Conservation (phyloP, 2,888 invertebrate genomes). For the Gonocerus acuteangulatus region DNA sequence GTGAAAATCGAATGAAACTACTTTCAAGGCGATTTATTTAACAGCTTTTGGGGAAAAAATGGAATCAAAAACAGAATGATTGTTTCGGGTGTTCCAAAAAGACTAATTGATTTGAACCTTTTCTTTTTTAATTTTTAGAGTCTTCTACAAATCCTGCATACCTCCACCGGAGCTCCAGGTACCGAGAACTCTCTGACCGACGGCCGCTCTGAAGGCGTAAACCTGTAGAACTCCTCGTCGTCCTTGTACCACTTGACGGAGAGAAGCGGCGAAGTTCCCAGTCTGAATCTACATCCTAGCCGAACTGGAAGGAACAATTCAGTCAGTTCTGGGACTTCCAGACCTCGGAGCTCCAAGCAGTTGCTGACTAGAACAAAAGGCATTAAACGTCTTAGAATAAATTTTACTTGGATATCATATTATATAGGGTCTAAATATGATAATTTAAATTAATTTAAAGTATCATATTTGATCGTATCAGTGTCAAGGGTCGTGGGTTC, state of each 20-base stretch:
- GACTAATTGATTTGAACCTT: too few species aligned
- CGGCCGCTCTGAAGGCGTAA: conserved; percentile 1
- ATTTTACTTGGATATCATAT: not conserved
- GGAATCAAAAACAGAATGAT: too few species aligned
- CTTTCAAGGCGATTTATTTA: too few species aligned
- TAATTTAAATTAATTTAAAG: too few species aligned
- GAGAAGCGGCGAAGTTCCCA: not conserved
- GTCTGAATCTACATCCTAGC: conserved; percentile 1
- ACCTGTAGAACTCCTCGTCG: conserved; percentile 13
- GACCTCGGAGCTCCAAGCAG: not conserved
- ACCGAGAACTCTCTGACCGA: not conserved
- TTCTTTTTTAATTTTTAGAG: too few species aligned
- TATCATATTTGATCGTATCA: too few species aligned
- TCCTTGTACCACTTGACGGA: conserved; percentile 21
- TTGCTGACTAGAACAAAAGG: not conserved
- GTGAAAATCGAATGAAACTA: too few species aligned
- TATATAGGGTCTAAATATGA: not conserved
- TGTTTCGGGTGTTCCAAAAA: too few species aligned
- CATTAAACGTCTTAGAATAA: not conserved
- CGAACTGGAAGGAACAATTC: not conserved
- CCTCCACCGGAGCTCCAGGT: not conserved
- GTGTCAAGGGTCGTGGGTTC: too few species aligned
- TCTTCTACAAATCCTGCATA: too few species aligned
- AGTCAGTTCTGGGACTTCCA: not conserved
- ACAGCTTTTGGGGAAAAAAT: too few species aligned